These are phyloP conservation scores for Pycnonotus jocosus DNA, from an alignment of 2,113 vertebrate species.

Conservation along the genomic window DNA sequence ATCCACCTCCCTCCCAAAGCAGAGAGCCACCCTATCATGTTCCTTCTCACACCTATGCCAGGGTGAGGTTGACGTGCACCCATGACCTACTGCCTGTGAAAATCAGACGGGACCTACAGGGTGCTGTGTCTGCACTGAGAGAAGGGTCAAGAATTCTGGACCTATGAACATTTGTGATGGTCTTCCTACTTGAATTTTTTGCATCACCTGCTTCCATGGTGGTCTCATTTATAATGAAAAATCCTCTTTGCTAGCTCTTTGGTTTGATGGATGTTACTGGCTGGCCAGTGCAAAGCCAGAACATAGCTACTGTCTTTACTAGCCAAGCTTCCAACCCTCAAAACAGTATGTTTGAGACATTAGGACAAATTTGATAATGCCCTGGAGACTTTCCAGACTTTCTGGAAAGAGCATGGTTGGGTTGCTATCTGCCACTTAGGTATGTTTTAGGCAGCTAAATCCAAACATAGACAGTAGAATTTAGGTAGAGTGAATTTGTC, in stretches of 20 bases:
- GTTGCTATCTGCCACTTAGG: background rate
- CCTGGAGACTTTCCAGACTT: background rate
- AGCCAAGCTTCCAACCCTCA: background rate
- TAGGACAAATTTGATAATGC: background rate
- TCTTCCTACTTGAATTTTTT: background rate
- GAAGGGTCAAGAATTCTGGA: background rate
- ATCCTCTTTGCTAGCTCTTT: background rate
- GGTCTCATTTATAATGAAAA: background rate
- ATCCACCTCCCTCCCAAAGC: background rate
- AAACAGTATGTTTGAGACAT: background rate
- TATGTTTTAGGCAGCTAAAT: background rate
- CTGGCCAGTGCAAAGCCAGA: background rate
- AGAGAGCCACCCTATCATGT: background rate
- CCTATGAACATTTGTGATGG: background rate
- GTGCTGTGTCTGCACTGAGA: background rate
- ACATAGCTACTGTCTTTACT: background rate
- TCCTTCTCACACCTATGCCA: background rate
- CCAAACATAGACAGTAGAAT: background rate
- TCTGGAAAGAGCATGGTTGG: background rate
- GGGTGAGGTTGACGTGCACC: background rate
- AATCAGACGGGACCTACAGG: background rate
- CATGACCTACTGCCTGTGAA: rapidly evolving
- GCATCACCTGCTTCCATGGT: background rate
- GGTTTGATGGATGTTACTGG: background rate
- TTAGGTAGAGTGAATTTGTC: background rate